These are phyloP conservation scores for Podilymbus podiceps DNA, from an alignment of 2,113 vertebrate genomes.

Conservation along the genomic window DNA sequence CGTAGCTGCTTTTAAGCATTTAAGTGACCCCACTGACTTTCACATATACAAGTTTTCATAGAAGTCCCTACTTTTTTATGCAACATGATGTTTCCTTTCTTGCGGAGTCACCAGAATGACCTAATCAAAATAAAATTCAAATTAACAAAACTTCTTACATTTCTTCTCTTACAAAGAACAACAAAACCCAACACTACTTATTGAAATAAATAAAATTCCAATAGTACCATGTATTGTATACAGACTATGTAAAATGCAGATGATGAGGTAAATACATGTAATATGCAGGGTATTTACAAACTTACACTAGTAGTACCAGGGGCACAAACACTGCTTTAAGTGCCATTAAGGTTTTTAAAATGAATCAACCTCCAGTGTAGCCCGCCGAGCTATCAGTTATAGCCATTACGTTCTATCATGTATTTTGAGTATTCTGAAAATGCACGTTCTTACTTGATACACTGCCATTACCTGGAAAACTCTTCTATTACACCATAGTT, in stretches of 20 bases:
- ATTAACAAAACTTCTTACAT: background rate
- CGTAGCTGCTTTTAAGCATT: background rate
- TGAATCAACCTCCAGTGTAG: background rate
- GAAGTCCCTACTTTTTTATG: background rate
- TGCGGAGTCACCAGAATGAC: background rate
- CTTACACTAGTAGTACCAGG: background rate
- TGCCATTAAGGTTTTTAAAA: background rate
- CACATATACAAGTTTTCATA: background rate
- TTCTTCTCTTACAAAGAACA: background rate
- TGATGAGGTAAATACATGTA: background rate
- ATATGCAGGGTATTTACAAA: background rate
- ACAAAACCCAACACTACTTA: background rate
- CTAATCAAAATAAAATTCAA: background rate
- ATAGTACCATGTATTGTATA: background rate
- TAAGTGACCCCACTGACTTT: background rate
- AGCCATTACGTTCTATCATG: background rate
- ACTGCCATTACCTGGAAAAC: background rate
- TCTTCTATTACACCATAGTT: background rate
- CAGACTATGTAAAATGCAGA: background rate
- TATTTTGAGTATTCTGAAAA: slow-evolving; percentile 19
- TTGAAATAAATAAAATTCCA: background rate
- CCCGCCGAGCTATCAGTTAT: background rate
- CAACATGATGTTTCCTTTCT: background rate
- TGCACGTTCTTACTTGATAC: background rate
- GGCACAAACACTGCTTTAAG: background rate